A percentile compares a stretch with the other conserved stretches of the same genome.
Evolutionary conservation across 2,888 invertebrate genomes (phyloP).

Genomic region (Rotaria macrura): DNA sequence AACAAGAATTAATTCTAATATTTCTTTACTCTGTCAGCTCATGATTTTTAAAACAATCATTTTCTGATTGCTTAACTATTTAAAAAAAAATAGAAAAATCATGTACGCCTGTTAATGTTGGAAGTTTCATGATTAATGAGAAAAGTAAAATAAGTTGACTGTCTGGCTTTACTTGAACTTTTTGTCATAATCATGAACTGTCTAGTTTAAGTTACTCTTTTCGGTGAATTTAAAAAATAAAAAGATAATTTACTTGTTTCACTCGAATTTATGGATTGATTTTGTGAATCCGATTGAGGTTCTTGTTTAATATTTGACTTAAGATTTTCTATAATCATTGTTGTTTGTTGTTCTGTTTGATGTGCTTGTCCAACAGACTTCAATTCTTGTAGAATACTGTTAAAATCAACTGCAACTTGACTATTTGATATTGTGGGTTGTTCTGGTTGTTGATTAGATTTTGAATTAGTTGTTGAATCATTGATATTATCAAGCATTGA

Average conservation of each 20-base stretch:
- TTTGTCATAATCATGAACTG: too few species aligned
- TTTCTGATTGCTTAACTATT: neutral
- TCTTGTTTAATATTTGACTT: neutral
- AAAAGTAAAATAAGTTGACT: too few species aligned
- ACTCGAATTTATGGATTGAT: neutral
- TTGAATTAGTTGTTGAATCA: neutral
- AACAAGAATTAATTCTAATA: too few species aligned
- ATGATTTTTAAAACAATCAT: neutral
- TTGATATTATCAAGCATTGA: neutral
- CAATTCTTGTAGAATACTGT: conserved; percentile 20
- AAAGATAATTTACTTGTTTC: neutral
- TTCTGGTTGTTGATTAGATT: neutral
- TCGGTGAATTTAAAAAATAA: neutral
- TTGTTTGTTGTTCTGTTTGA: neutral
- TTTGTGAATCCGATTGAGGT: neutral
- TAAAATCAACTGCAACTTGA: neutral
- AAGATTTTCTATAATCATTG: neutral
- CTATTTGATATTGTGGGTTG: neutral
- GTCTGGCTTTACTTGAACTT: too few species aligned
- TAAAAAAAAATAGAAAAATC: too few species aligned
- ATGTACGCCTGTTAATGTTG: too few species aligned
- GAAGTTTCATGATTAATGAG: too few species aligned
- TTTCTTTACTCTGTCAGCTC: neutral
- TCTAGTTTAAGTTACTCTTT: too few species aligned
- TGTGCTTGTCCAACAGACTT: neutral